Base-by-base conservation (phyloP, 2,888 invertebrate genomes). In the Cremastobaeus sp. region DNA sequence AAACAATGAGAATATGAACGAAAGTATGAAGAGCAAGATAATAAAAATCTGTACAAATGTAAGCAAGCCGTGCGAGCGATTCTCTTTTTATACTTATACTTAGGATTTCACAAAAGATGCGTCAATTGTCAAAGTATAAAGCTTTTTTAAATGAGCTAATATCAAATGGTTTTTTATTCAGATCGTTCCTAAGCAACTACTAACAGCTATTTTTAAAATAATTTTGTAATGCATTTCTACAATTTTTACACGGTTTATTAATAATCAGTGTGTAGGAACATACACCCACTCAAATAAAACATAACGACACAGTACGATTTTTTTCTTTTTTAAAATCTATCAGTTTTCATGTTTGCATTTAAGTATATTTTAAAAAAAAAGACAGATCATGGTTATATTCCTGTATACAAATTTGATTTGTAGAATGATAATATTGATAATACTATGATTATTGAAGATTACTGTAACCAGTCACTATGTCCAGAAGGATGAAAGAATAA, bases 61-160 rank as follows among this genome's bases (percentile, higher is more conserved):
- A 17, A 54, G 6, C 18, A 11, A 54, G 11, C 11, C 37, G 14
- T 47, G 34, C 17, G 48, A 41, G n/a, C 11, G 37, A 43, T 50
- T 59, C 52, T 43, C 57, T 55, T 59, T 68, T 68, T 68, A 59
- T 59, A 68, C 47, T 17, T 54, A 43, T 17, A 30, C 25, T 41
- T 43, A 52, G 11, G 52, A 15, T 64, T 62, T 62, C 39, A 52
- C 17, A 34, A 62, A 62, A 64, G 28, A 52, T 11, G 45, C 18
- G 52, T 52, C 39, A 64, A 52, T 64, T 62, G 48, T 25, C 11
- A n/a, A n/a, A 35, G 6, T 21, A 50, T 8, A 54, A n/a, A n/a
- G n/a, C 17, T 12, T 28, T 37, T 43, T 45, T 8, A 18, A 28
- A 60, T n/a, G 64, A 54, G 45, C 64, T 11, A 45, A 54, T 43